Conservation (phyloP, 2,797 vertebrate genomes). For the Discoglossus pictus region DNA sequence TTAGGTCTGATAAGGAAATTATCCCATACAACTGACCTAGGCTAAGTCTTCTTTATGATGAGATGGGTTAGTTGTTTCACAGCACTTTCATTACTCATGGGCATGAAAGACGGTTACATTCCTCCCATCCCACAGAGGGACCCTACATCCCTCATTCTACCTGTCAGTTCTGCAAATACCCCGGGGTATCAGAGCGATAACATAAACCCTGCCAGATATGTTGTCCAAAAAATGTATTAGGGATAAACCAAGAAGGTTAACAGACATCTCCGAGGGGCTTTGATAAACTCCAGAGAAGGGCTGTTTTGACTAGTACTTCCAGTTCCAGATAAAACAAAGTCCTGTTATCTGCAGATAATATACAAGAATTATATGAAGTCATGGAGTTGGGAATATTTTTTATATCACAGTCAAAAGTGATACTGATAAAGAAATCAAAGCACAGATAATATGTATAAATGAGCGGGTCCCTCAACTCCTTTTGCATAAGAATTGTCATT, state of each 20-base stretch:
- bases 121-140: not conserved
- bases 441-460: not conserved
- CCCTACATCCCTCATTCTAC: not conserved
- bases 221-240: conserved; percentile 6
- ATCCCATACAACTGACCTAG: too few relatives aligned
- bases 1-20: too few relatives aligned
- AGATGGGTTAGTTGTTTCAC: too few relatives aligned
- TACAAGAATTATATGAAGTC: conserved; percentile 14
- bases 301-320: conserved; percentile 4
- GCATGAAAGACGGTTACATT: too few relatives aligned
- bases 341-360: conserved; percentile 7
- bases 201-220: not conserved
- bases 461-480: too few relatives aligned
- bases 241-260: not conserved
- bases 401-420: conserved; percentile 36
- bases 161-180: conserved; percentile 9
- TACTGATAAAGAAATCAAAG: conserved; percentile 24
- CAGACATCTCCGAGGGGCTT: not conserved
- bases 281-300: not conserved
- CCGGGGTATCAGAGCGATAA: not conserved
- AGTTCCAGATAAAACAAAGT: conserved; percentile 35
- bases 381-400: conserved; percentile 30
- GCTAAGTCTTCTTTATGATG: too few relatives aligned
- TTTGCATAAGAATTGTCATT: too few relatives aligned
- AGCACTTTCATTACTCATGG: too few relatives aligned